Conservation (phyloP, 1,140 invertebrate genomes). For the Vollenhovia emeryi region DNA sequence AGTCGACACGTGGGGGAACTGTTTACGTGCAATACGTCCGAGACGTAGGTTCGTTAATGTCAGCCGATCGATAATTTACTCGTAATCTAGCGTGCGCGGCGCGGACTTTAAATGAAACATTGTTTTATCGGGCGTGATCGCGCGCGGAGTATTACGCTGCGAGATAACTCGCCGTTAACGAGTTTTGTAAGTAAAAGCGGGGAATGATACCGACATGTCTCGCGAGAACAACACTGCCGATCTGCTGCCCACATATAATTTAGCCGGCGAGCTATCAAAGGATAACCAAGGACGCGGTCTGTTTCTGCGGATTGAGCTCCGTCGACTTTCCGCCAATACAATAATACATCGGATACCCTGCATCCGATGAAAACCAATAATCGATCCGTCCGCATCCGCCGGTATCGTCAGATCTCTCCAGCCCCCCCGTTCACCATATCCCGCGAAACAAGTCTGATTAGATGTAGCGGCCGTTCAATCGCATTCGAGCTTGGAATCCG, state of each 20-base stretch:
- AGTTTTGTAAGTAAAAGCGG: not conserved
- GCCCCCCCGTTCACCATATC: not conserved
- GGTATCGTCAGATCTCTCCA: not conserved
- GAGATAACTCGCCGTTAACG: not conserved
- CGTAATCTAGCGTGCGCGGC: not conserved
- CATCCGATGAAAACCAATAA: constrained; percentile 33
- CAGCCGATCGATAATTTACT: not conserved
- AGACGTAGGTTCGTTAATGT: constrained; percentile 8
- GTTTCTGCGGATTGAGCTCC: not conserved
- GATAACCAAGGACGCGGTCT: not conserved
- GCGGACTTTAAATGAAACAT: not conserved
- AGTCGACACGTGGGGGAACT: constrained; percentile 18
- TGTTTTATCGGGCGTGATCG: too few species aligned
- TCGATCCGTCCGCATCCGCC: not conserved
- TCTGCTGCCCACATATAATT: constrained; percentile 6
- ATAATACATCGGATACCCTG: constrained; percentile 18
- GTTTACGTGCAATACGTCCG: constrained; percentile 3
- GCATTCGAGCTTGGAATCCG: not conserved
- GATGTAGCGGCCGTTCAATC: constrained; percentile 18
- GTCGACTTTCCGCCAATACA: constrained; percentile 3
- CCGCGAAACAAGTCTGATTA: constrained; percentile 41
- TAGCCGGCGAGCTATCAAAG: not conserved
- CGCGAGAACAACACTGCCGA: not conserved
- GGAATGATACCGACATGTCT: not conserved
- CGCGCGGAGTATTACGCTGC: not conserved